Evolutionary conservation across 2,888 invertebrate species (phyloP).

Genomic region (Athrips mouffetella): DNA sequence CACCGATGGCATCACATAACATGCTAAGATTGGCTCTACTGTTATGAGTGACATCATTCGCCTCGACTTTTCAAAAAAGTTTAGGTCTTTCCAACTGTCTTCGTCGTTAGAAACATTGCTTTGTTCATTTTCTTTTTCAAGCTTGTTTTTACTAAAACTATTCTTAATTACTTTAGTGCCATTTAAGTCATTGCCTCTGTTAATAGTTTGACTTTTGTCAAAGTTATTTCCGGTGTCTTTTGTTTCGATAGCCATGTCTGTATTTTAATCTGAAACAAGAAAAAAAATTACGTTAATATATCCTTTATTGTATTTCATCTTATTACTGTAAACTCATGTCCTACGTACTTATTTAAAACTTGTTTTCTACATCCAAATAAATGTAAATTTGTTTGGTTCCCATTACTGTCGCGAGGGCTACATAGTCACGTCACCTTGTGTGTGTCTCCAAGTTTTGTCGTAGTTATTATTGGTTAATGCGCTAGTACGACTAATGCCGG

Average conservation of each 20-base stretch:
- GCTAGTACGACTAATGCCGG: slow-evolving; percentile 53
- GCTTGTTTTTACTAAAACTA: slow-evolving; percentile 50
- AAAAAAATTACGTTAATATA: slow-evolving; percentile 18
- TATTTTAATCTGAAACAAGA: slow-evolving; percentile 49
- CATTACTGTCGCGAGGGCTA: too few relatives aligned
- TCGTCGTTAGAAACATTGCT: slow-evolving; percentile 38
- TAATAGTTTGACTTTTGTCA: slow-evolving; percentile 45
- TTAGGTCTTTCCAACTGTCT: slow-evolving; percentile 69
- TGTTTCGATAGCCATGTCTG: slow-evolving; percentile 51
- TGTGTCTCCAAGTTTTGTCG: too few relatives aligned
- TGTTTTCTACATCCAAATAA: too few relatives aligned
- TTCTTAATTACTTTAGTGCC: slow-evolving; percentile 53
- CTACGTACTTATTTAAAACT: too few relatives aligned
- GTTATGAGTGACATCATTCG: slow-evolving; percentile 82
- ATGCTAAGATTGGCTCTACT: slow-evolving; percentile 86
- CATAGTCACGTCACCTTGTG: too few relatives aligned
- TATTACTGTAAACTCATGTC: neutral
- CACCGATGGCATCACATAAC: slow-evolving; percentile 83
- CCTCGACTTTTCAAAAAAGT: slow-evolving; percentile 74
- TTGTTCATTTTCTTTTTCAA: slow-evolving; percentile 37
- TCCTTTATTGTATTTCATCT: too few relatives aligned
- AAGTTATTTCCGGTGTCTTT: slow-evolving; percentile 46
- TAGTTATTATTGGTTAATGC: slow-evolving; percentile 56
- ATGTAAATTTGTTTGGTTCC: too few relatives aligned
- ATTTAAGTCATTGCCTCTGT: slow-evolving; percentile 57